These are phyloP conservation scores for Phymanthus crucifer DNA, from an alignment of 92 coral and sea anemone genomes.

Conservation along the genomic window DNA sequence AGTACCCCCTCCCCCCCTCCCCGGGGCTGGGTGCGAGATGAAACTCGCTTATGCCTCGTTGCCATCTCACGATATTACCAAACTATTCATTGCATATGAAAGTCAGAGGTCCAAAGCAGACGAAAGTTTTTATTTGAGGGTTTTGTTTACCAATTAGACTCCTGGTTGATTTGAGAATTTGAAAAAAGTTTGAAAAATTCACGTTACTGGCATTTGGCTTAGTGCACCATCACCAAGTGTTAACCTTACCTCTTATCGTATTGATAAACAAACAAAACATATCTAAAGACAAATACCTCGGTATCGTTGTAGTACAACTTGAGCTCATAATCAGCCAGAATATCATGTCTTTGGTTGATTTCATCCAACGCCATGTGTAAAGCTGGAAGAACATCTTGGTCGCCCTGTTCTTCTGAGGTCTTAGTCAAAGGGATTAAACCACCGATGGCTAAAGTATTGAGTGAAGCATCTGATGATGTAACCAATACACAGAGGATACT, in stretches of 20 bases:
- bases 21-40: too few species aligned
- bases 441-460: conserved; percentile 33
- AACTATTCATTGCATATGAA: too few species aligned
- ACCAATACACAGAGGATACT: conserved; percentile 11
- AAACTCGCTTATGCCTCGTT: too few species aligned
- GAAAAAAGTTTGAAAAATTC: too few species aligned
- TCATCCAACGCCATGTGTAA: conserved; percentile 56
- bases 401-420: background rate
- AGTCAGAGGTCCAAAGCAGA: too few species aligned
- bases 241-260: background rate
- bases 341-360: conserved; percentile 27
- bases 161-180: too few species aligned
- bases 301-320: conserved; percentile 59
- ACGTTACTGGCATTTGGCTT: too few species aligned
- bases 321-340: conserved; percentile 49
- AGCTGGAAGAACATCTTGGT: conserved; percentile 31
- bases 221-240: background rate
- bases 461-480: background rate
- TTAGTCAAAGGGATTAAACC: conserved; percentile 48
- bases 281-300: conserved; percentile 24
- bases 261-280: background rate
- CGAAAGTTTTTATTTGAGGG: too few species aligned
- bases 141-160: too few species aligned
- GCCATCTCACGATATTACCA: too few species aligned
- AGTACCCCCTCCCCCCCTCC: too few species aligned